Percentiles rank a stretch among this genome's conserved stretches.
Conservation (phyloP, 2,797 vertebrate genomes). For the Masticophis lateralis region DNA sequence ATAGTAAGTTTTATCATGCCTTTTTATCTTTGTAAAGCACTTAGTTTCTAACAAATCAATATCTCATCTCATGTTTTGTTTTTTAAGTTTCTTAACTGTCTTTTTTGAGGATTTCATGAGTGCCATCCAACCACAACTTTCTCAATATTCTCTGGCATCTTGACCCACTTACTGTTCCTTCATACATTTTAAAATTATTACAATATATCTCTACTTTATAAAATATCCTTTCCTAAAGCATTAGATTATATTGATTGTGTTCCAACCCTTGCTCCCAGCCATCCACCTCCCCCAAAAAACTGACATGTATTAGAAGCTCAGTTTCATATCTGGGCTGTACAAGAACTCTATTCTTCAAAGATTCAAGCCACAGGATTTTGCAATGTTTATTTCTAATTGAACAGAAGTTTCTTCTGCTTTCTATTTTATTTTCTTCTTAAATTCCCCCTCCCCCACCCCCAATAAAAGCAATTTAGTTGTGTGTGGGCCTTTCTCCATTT, state of each 20-base stretch:
- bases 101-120: not conserved
- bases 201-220: not conserved
- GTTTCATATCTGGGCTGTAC: not conserved
- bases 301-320: not conserved
- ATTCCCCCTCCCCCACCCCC: rapidly evolving
- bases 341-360: not conserved
- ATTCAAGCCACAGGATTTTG: not conserved
- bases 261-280: not conserved
- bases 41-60: not conserved
- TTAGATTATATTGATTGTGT: not conserved
- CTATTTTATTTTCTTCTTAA: not conserved
- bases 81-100: not conserved
- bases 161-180: not conserved
- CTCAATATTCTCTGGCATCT: not conserved
- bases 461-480: not conserved
- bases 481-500: not conserved
- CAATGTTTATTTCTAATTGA: not conserved
- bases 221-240: not conserved
- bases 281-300: not conserved
- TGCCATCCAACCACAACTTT: not conserved
- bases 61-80: not conserved
- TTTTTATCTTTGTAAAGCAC: not conserved
- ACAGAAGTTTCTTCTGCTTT: not conserved
- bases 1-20: not conserved
- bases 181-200: not conserved